Evolutionary conservation across 2,113 vertebrate species (phyloP), one percentile per base, ranked within the genome.

Genomic region (Nibea coibor): DNA sequence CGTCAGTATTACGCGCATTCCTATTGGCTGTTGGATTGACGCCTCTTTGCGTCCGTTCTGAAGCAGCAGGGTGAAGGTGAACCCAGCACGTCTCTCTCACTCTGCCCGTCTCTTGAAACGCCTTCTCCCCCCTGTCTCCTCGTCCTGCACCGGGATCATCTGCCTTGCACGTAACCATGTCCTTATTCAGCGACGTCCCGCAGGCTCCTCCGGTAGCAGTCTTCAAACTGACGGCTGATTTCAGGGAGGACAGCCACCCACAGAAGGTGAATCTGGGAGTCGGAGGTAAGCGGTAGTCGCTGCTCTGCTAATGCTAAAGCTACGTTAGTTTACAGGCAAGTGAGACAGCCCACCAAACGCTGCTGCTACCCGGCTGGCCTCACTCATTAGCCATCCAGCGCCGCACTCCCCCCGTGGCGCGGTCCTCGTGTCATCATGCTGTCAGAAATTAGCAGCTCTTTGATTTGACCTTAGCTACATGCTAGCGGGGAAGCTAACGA

Each of bases 211-310:
- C 98, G 0, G 97, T 99, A 6, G 95, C 96, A 0, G 97, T 99
- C 20, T 99, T 99, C 88, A 97, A 98, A 66, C 95, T 99, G 56
- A 96, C 95, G 0, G 96, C 97, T 0, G 98, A 99, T 80, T 99
- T 99, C 89, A 93, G 96, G 24, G 96, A 96, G 73, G 98, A 99
- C 87, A 58, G 83, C 22, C 93, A 97, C 81, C 84, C 97, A 43
- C 94, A 94, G 90, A 99, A 99, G 93, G 97, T 99, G 94, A 99
- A 99, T 66, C 91, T 99, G 51, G 97, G 98, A 81, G 97, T 98
- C 1, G 98, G 98, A 95, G 98, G 98, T 99, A 92, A 96, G 95
- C 82, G 64, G 17, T 1, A 50, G 0, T 35, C 5, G 45, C 58
- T 45, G 9, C 12, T 22, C 3, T 6, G 69, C 28, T 69, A 71